phyloP scores from a whole-genome alignment of 2,797 vertebrate genomes.

The Cephalopachus bancanus region DNA sequence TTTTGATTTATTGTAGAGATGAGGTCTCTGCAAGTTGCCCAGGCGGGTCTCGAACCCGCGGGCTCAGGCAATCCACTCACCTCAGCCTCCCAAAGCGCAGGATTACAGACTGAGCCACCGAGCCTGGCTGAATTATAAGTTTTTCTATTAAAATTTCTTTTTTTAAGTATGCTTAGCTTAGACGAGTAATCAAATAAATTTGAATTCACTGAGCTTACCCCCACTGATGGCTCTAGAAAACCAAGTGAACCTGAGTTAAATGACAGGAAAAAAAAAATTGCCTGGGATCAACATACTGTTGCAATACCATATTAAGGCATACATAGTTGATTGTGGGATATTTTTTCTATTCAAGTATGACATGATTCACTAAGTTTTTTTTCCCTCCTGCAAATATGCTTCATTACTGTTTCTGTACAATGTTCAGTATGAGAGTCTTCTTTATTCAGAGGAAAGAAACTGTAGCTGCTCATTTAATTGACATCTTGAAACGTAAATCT shows the following conservation, averaged over 20 bases:
- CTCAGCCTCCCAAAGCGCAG: too few relatives aligned
- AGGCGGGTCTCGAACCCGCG: too few relatives aligned
- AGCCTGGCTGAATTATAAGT: background rate
- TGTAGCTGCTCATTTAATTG: constrained; percentile 86
- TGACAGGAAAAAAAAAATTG: background rate
- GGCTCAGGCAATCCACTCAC: too few relatives aligned
- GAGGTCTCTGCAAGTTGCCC: too few relatives aligned
- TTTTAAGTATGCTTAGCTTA: constrained; percentile 17
- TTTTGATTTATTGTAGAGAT: too few relatives aligned
- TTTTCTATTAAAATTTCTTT: constrained; percentile 18
- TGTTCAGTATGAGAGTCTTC: constrained; percentile 65
- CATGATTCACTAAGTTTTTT: constrained; percentile 66
- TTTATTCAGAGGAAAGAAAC: constrained; percentile 74
- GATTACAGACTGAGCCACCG: too few relatives aligned
- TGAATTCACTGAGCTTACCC: background rate
- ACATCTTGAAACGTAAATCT: constrained; percentile 85
- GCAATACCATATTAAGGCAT: background rate
- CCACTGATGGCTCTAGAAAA: background rate
- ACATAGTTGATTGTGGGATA: background rate
- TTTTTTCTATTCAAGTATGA: constrained; percentile 60
- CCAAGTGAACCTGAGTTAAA: background rate
- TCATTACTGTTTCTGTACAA: background rate
- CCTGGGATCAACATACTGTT: background rate
- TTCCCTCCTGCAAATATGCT: background rate
- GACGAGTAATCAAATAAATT: constrained; percentile 19